Base-by-base conservation (phyloP, 2,113 vertebrate species). In the Urocolius indicus region DNA sequence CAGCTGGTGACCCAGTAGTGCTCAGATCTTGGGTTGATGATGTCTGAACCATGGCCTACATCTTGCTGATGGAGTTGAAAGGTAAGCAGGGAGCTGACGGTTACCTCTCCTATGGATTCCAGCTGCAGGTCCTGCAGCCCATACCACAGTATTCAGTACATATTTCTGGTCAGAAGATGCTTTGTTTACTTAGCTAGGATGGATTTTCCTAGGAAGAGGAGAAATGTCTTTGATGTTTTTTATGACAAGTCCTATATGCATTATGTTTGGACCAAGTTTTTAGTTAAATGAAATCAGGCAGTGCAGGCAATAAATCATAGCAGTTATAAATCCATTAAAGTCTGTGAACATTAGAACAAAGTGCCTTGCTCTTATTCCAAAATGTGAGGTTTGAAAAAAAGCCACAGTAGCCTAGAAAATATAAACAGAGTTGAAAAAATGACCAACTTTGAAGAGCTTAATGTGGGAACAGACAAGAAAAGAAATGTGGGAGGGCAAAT, bases 301-400 rank as follows among this genome's bases (percentile, higher is more conserved):
- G 36, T 73, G n/a, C 34, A 61, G 36, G 49, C 91, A 89, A 95
- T 95, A 96, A 94, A 95, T 95, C 93, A 84, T 65, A 87, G 77
- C 41, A 71, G 23, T 93, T 90, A 69, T 79, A 84, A 95, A 90
- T 87, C 83, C 87, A 79, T 84, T 78, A 73, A 90, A 57, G 54
- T 17, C 52, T 8, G 1, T 69, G 84, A 91, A 94, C 84, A 45
- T 76, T 68, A 93, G 62, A 81, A 83, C 55, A 86, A 93, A 83
- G 19, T 74, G 26, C 84, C 59, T 95, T 93, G 54, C 80, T 82
- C 71, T 89, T 73, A 69, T 73, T 95, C 87, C 55, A 93, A 93
- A 91, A 83, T 11, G 7, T 7, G 32, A 20, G 43, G 7, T 86
- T 90, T 83, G 68, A 93, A 82, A 75, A 34, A 95, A 93, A 83